Evolutionary conservation across 2,797 vertebrate genomes (phyloP).

Genomic region (Aselliscus stoliczkanus): DNA sequence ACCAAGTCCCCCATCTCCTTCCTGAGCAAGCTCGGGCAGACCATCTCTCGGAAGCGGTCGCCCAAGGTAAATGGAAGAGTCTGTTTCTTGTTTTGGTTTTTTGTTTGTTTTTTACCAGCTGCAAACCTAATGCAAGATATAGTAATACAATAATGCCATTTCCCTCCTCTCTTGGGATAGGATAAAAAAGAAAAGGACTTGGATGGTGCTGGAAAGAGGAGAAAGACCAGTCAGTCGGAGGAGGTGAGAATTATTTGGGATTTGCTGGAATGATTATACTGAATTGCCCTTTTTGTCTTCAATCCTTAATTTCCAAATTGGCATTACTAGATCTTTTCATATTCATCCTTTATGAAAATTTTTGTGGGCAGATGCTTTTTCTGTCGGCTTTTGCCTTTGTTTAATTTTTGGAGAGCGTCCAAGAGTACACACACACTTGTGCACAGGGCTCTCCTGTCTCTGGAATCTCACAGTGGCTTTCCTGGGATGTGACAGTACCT

Average conservation of each 20-base stretch:
- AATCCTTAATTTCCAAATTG: not conserved
- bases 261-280: not conserved
- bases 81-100: not conserved
- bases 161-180: constrained; percentile 75
- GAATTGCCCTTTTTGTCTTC: not conserved
- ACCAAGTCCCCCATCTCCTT: constrained; percentile 98
- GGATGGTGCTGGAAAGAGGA: constrained; percentile 92
- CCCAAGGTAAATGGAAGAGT: constrained; percentile 87
- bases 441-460: not conserved
- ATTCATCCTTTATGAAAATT: not conserved
- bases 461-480: not conserved
- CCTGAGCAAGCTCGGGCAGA: constrained; percentile 96
- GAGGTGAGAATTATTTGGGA: constrained; percentile 86
- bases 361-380: not conserved
- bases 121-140: not conserved
- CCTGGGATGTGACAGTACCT: not conserved
- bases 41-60: constrained; percentile 95
- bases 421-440: accelerated
- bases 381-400: not conserved
- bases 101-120: not conserved
- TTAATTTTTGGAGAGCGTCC: not conserved
- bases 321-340: not conserved
- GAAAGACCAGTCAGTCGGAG: constrained; percentile 96
- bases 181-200: constrained; percentile 97
- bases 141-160: not conserved